Percentiles rank a stretch among this genome's conserved stretches.
Evolutionary conservation across 2,113 vertebrate species (phyloP).

Genomic region (Colossoma macropomum): DNA sequence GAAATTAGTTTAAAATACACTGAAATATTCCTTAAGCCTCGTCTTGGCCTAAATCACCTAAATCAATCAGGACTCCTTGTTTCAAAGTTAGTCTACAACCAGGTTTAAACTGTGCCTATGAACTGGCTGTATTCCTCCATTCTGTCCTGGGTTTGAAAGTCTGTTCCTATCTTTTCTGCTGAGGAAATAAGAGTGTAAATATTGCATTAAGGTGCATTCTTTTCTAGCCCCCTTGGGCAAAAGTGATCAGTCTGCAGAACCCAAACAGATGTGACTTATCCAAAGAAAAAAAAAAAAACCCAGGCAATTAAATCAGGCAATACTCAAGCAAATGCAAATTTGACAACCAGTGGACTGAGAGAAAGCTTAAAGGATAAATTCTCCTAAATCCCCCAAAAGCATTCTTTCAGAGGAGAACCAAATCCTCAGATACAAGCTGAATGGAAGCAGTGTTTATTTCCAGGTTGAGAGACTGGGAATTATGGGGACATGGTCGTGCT

Average conservation of each 20-base stretch:
- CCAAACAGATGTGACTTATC: background rate
- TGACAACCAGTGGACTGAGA: background rate
- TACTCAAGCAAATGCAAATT: constrained; percentile 18
- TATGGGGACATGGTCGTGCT: background rate
- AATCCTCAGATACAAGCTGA: background rate
- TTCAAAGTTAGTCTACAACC: background rate
- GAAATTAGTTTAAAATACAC: background rate
- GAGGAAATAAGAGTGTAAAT: background rate
- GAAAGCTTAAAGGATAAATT: constrained; percentile 7
- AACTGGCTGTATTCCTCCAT: background rate
- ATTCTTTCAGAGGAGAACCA: constrained; percentile 3
- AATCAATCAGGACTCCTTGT: background rate
- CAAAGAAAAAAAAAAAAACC: background rate
- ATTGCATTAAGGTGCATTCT: background rate
- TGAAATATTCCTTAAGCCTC: too few species aligned
- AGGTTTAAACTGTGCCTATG: background rate
- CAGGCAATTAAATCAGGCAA: constrained; percentile 1
- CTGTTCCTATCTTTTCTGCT: background rate
- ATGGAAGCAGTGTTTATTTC: constrained; percentile 10
- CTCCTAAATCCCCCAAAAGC: constrained; percentile 15
- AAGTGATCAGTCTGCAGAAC: background rate
- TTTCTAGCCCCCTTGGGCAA: background rate
- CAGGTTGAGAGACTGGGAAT: background rate
- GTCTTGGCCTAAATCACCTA: background rate
- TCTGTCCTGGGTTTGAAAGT: background rate